A percentile compares a stretch with the other conserved stretches of the same genome.
Evolutionary conservation across 64 coral and sea anemone genomes (phyloP).

Genomic region (Porites lutea): DNA sequence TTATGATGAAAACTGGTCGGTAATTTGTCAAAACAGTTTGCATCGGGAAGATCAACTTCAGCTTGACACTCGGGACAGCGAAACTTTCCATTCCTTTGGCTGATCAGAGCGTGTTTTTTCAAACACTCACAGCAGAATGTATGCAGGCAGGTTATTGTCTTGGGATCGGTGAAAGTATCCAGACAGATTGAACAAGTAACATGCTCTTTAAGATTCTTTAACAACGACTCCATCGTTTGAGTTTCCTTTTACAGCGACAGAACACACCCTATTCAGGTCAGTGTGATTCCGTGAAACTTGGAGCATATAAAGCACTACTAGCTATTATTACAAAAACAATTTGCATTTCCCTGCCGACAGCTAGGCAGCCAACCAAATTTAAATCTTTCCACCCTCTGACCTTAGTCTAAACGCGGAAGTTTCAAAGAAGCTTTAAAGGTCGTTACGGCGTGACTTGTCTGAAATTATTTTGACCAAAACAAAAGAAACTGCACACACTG

Average conservation of each 20-base stretch:
- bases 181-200: slow-evolving; percentile 36
- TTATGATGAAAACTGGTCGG: slow-evolving; percentile 42
- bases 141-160: slow-evolving; percentile 13
- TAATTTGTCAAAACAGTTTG: neutral
- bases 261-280: too few relatives aligned
- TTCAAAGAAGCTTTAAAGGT: too few relatives aligned
- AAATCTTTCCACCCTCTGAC: too few relatives aligned
- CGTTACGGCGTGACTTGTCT: too few relatives aligned
- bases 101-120: neutral
- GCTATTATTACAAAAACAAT: too few relatives aligned
- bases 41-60: neutral
- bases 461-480: too few relatives aligned
- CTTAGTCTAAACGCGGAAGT: too few relatives aligned
- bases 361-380: too few relatives aligned
- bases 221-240: neutral
- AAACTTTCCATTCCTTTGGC: neutral
- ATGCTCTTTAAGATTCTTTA: slow-evolving; percentile 23
- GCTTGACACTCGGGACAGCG: slow-evolving; percentile 32
- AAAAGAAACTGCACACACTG: too few relatives aligned
- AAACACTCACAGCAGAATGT: slow-evolving; percentile 28
- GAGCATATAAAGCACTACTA: neutral
- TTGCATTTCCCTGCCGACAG: too few relatives aligned
- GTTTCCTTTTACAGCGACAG: too few relatives aligned
- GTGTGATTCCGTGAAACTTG: too few relatives aligned
- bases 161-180: slow-evolving; percentile 1